Evolutionary conservation across 2,888 invertebrate genomes (phyloP), one percentile per base, ranked within the genome.

Genomic region (Caenorhabditis sp.): DNA sequence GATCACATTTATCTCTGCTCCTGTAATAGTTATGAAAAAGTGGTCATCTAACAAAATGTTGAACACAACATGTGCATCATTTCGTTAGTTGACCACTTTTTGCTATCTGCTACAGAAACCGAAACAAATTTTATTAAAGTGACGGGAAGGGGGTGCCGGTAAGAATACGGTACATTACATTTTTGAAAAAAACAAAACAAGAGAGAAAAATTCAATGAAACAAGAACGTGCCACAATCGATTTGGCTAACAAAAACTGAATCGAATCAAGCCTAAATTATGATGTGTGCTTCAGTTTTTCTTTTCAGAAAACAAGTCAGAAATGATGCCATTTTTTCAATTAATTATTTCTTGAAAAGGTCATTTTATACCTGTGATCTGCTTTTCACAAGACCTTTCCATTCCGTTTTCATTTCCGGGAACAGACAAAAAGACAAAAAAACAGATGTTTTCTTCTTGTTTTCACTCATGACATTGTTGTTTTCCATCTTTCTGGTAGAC

Each of bases 371-470:
- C n/a, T 47, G 3, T 19, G 19, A 47, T 47, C 47, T 19, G n/a
- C 19, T 1, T 47, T n/a, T 47, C 47, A 47, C 19, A 47, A 47
- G n/a, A n/a, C 47, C n/a, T n/a, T 59, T 59, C n/a, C 35, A 59
- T 35, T 41, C 1, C n/a, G 24, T 38, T 66, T 19, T 35, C 16
- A 44, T 44, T 44, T 63, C 63, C 44, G 7, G 63, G 63, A 44
- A 61, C 41, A 1, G 19, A 22, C 38, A 41, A 14, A 26, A 6
- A 41, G 19, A 38, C 38, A 38, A 47, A n/a, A n/a, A 14, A 47
- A 58, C 44, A 44, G 26, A 72, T 72, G 72, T 72, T 72, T 61
- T 72, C 16, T 47, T 19, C 47, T 59, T 31, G 31, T 61, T 72
- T 72, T 47, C 47, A 10, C 3, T n/a, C 61, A 51, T 54, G 56